A percentile compares a stretch with the other conserved stretches of the same genome.
These are phyloP conservation scores for Apamea sordens DNA, from an alignment of 2,888 invertebrate genomes.

Conservation along the genomic window DNA sequence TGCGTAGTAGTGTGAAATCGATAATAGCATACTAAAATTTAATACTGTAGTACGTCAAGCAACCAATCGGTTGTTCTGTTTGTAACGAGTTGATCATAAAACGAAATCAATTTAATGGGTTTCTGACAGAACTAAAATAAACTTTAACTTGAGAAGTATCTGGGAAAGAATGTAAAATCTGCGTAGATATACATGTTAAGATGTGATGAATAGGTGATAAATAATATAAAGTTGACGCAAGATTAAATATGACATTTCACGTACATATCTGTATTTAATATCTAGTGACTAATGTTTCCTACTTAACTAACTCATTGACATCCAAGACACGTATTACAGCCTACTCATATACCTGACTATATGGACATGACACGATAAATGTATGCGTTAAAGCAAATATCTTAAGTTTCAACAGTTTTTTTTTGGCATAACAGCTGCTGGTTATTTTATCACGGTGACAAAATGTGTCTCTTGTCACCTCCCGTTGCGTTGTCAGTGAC, in stretches of 20 bases:
- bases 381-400: conserved; percentile 34
- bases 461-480: conserved; percentile 62
- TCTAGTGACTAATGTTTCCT: conserved; percentile 46
- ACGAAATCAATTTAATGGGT: conserved; percentile 58
- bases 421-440: conserved; percentile 27
- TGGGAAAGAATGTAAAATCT: not conserved
- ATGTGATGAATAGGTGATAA: conserved; percentile 9
- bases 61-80: conserved; percentile 59
- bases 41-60: conserved; percentile 60
- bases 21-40: conserved; percentile 77
- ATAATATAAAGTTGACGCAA: conserved; percentile 27
- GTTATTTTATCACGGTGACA: conserved; percentile 57
- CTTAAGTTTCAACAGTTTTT: conserved; percentile 22
- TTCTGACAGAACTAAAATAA: conserved; percentile 43
- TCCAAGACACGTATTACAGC: conserved; percentile 38
- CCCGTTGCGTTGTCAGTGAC: conserved; percentile 62
- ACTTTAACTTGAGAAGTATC: conserved; percentile 21
- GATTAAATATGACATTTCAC: conserved; percentile 52
- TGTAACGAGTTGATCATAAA: conserved; percentile 60
- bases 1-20: conserved; percentile 77
- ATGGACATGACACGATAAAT: conserved; percentile 37
- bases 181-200: conserved; percentile 1
- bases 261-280: conserved; percentile 45
- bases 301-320: conserved; percentile 51
- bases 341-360: conserved; percentile 46